A percentile compares a stretch with the other conserved stretches of the same genome.
Conservation (phyloP, 2,113 vertebrate species). For the Rhagologus leucostigma region DNA sequence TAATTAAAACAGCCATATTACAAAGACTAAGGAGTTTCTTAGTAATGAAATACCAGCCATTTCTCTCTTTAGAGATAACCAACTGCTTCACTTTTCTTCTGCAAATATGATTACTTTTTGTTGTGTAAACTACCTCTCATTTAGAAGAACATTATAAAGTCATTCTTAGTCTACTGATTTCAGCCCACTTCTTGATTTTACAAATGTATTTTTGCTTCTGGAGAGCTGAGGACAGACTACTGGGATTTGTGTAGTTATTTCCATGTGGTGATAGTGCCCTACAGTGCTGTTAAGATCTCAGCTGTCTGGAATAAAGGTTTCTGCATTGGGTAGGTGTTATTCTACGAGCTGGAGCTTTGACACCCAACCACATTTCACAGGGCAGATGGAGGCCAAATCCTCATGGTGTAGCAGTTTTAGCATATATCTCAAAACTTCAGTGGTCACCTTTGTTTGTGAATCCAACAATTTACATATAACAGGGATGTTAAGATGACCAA, state of each 20-base stretch:
- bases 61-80: neutral
- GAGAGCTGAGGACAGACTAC: neutral
- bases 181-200: neutral
- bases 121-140: neutral
- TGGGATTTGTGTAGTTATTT: neutral
- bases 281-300: neutral
- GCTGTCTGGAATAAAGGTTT: neutral
- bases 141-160: neutral
- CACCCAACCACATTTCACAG: neutral
- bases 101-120: neutral
- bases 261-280: neutral
- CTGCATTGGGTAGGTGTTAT: neutral
- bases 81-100: neutral
- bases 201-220: neutral
- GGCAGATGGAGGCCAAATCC: neutral
- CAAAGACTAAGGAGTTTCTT: neutral
- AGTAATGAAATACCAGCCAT: neutral
- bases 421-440: neutral
- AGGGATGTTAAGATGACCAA: neutral
- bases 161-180: neutral
- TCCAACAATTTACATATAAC: neutral
- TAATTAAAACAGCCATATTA: neutral
- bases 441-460: neutral
- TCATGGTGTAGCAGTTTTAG: rapidly evolving
- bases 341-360: neutral